Evolutionary conservation across 2,888 invertebrate genomes (phyloP).

Genomic region (Ypsolopha scabrella): DNA sequence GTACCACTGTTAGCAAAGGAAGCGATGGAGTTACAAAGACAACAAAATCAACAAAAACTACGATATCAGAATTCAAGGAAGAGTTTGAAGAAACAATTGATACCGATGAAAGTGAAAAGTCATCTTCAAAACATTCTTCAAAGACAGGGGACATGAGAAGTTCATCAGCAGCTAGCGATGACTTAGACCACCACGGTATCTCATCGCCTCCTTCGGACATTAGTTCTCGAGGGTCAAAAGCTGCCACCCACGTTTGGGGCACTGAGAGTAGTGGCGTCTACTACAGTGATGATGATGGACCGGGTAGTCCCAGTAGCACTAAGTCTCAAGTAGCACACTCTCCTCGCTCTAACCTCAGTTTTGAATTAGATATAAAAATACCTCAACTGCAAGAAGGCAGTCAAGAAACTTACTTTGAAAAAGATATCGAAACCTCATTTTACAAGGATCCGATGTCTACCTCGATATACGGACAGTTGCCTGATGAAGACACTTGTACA

Average conservation of each 20-base stretch:
- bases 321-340: constrained; percentile 76
- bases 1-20: constrained; percentile 58
- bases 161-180: constrained; percentile 75
- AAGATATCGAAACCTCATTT: constrained; percentile 20
- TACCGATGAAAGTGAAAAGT: constrained; percentile 60
- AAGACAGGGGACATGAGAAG: constrained; percentile 69
- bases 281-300: constrained; percentile 76
- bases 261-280: constrained; percentile 65
- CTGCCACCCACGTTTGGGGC: constrained; percentile 65
- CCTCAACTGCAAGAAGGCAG: constrained; percentile 24
- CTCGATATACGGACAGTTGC: constrained; percentile 80
- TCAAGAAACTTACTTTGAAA: constrained; percentile 28
- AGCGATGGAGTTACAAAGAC: constrained; percentile 60
- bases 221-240: constrained; percentile 71
- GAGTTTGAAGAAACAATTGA: constrained; percentile 61
- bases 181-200: constrained; percentile 67
- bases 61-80: constrained; percentile 60
- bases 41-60: constrained; percentile 62
- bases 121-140: constrained; percentile 53
- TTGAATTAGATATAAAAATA: constrained; percentile 54
- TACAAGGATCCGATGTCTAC: constrained; percentile 77
- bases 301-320: constrained; percentile 76
- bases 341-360: constrained; percentile 66
- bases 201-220: constrained; percentile 73
- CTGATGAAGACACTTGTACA: constrained; percentile 61